A percentile compares a stretch with the other conserved stretches of the same genome.
These are phyloP conservation scores for Brachymystax lenok DNA, from an alignment of 2,797 vertebrate species.

Conservation along the genomic window DNA sequence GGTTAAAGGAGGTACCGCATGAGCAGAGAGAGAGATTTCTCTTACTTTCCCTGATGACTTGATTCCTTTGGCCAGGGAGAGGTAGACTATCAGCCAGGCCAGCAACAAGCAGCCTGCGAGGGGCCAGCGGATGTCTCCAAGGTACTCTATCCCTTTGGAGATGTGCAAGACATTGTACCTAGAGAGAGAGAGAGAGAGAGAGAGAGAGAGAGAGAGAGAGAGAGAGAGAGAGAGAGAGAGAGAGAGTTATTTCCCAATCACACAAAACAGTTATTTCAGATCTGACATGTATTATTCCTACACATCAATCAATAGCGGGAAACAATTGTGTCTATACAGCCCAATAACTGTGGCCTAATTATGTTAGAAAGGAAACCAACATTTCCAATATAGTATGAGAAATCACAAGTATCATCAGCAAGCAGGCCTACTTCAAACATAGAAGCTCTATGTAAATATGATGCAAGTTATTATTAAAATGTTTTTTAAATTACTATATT, in stretches of 20 bases:
- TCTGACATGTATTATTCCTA: too few relatives aligned
- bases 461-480: too few relatives aligned
- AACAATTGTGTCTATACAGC: neutral
- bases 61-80: conserved; percentile 96
- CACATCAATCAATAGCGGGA: too few relatives aligned
- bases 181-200: conserved; percentile 14
- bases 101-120: conserved; percentile 88
- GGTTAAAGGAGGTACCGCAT: neutral
- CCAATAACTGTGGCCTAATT: neutral
- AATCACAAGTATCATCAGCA: neutral
- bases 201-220: neutral
- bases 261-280: neutral
- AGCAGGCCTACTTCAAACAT: neutral
- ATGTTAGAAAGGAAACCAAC: neutral
- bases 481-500: neutral
- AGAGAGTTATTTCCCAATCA: neutral
- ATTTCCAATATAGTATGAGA: neutral
- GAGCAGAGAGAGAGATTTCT: neutral
- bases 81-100: conserved; percentile 96
- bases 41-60: conserved; percentile 98
- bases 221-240: neutral
- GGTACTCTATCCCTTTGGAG: conserved; percentile 95
- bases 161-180: conserved; percentile 98
- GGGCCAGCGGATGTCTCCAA: conserved; percentile 94
- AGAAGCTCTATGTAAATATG: neutral